Percentiles rank a stretch among this genome's conserved stretches.
Conservation (phyloP, 2,113 vertebrate species). For the Cheilinus undulatus region DNA sequence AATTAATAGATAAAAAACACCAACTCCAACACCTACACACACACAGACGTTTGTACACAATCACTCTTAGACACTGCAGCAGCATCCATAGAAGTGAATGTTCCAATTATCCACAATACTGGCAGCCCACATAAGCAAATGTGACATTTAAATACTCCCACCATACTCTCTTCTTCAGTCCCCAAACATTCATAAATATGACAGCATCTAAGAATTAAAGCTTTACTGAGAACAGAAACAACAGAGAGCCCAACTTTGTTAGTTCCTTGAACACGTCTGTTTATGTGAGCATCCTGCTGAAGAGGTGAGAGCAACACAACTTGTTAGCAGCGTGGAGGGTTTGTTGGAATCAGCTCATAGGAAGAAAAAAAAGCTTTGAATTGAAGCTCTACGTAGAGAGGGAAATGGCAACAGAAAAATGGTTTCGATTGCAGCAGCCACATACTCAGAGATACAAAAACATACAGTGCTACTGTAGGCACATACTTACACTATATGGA, state of each 20-base stretch:
- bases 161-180: conserved; percentile 24
- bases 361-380: conserved; percentile 4
- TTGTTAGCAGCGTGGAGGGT: conserved; percentile 11
- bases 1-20: conserved; percentile 14
- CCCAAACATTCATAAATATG: conserved; percentile 33
- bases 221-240: conserved; percentile 10
- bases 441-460: conserved; percentile 5
- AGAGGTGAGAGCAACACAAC: not conserved
- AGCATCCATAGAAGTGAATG: conserved; percentile 27
- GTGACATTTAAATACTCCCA: conserved; percentile 71
- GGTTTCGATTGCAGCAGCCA: too few species aligned
- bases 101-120: conserved; percentile 53
- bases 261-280: not conserved
- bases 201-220: conserved; percentile 24
- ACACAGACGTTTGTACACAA: conserved; percentile 9
- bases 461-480: not conserved
- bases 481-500: too few species aligned
- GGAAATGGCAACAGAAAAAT: not conserved
- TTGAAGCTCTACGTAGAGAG: not conserved
- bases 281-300: conserved; percentile 8
- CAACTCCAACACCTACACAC: conserved; percentile 31
- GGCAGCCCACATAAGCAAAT: conserved; percentile 54
- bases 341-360: not conserved
- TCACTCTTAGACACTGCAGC: conserved; percentile 18
- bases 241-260: conserved; percentile 10